Evolutionary conservation across 2,113 vertebrate genomes (phyloP).

Genomic region (Kryptolebias marmoratus): DNA sequence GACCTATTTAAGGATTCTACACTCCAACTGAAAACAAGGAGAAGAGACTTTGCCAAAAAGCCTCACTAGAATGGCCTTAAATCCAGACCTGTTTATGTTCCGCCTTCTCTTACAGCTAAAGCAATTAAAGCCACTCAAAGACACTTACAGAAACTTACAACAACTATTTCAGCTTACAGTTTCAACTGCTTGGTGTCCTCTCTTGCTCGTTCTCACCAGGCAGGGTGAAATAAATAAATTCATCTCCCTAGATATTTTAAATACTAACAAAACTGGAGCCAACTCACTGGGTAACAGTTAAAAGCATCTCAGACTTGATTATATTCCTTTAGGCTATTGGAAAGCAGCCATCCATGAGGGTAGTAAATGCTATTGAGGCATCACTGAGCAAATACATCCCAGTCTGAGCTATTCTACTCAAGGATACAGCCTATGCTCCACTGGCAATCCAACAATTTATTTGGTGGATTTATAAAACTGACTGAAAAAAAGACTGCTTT

Average conservation of each 20-base stretch:
- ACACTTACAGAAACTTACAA: not conserved
- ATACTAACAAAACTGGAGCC: conserved; percentile 59
- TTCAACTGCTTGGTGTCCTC: not conserved
- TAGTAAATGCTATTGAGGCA: conserved; percentile 77
- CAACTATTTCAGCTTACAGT: conserved; percentile 1
- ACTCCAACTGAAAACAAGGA: no score
- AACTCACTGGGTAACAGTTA: conserved; percentile 65
- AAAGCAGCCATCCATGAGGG: conserved; percentile 71
- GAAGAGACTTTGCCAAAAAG: not conserved
- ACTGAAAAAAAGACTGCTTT: conserved; percentile 15
- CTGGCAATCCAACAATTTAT: conserved; percentile 51
- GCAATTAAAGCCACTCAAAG: not conserved
- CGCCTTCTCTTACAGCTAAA: not conserved
- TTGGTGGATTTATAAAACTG: conserved; percentile 27
- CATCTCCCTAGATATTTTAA: conserved; percentile 51
- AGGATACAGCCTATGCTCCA: conserved; percentile 63
- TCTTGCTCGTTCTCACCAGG: conserved; percentile 30
- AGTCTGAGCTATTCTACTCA: conserved; percentile 74
- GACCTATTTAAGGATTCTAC: no score
- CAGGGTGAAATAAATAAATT: conserved; percentile 32
- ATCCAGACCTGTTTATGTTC: not conserved
- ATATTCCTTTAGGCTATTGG: conserved; percentile 67
- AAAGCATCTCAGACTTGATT: conserved; percentile 61
- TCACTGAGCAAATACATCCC: conserved; percentile 78
- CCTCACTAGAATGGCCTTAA: not conserved